A percentile compares a stretch with the other conserved stretches of the same genome.
Evolutionary conservation across 2,113 vertebrate genomes (phyloP).

Genomic region (Paradoxurus hermaphroditus): DNA sequence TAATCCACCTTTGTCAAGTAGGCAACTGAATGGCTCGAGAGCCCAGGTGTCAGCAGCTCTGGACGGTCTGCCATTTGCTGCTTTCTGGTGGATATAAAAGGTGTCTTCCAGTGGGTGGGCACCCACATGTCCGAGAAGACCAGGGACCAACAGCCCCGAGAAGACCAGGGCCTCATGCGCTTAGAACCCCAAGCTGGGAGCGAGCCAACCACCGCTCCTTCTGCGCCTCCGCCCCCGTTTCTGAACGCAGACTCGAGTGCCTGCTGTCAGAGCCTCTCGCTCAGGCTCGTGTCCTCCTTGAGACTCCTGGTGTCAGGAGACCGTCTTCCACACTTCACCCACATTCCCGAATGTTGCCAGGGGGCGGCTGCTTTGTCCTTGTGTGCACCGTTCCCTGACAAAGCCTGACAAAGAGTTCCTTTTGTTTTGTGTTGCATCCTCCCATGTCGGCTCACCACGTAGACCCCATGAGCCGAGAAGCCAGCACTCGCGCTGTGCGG

Average conservation of each 20-base stretch:
- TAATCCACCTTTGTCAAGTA: neutral
- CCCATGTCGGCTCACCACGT: neutral
- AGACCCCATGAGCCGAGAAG: neutral
- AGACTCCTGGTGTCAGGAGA: neutral
- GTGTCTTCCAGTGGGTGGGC: neutral
- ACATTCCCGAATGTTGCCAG: neutral
- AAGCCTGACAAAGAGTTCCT: neutral
- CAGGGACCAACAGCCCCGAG: neutral
- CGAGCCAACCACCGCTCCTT: neutral
- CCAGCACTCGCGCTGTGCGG: neutral
- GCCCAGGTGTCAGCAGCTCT: neutral
- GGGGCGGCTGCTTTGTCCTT: neutral
- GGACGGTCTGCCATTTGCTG: neutral
- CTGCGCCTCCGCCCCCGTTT: neutral
- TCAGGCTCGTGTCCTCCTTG: neutral
- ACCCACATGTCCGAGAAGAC: neutral
- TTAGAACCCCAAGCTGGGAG: neutral
- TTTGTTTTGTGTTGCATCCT: neutral
- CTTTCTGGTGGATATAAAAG: neutral
- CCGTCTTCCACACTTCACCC: neutral
- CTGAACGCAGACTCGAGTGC: neutral
- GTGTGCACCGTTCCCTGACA: neutral
- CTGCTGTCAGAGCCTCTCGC: neutral
- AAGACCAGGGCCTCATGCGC: neutral
- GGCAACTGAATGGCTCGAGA: neutral